These are phyloP conservation scores for Ceyx melanurus DNA, from an alignment of 2,113 vertebrate species.

Conservation along the genomic window DNA sequence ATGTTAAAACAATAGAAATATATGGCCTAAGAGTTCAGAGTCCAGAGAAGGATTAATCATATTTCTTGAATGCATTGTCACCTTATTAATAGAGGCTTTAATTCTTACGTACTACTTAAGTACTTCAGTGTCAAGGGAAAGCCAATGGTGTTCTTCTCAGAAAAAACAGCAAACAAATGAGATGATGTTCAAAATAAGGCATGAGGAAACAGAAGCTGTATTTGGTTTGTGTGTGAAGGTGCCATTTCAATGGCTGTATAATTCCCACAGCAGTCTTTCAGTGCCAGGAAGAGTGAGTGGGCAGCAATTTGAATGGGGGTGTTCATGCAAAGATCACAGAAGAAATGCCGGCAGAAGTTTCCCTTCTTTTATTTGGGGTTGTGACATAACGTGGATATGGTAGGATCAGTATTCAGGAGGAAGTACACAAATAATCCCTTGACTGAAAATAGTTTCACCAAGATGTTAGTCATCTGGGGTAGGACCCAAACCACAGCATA, in stretches of 20 bases:
- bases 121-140: not conserved
- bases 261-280: conserved; percentile 9
- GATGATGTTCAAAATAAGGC: not conserved
- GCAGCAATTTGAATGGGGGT: not conserved
- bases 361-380: conserved; percentile 29
- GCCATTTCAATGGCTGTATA: not conserved
- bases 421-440: conserved; percentile 47
- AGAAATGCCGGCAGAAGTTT: conserved; percentile 9
- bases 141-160: not conserved
- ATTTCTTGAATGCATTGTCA: not conserved
- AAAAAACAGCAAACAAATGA: conserved; percentile 2
- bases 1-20: not conserved
- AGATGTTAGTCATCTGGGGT: conserved; percentile 55
- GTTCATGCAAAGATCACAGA: not conserved
- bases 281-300: conserved; percentile 10
- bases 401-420: conserved; percentile 28
- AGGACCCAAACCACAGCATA: conserved; percentile 54
- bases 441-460: conserved; percentile 57
- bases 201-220: conserved; percentile 35
- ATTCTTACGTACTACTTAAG: not conserved
- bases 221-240: conserved; percentile 24
- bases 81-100: not conserved
- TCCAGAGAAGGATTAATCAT: not conserved
- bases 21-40: not conserved
- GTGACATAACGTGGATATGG: conserved; percentile 58